Percentiles rank a stretch among this genome's conserved stretches.
These are phyloP conservation scores for Barbus barbus DNA, from an alignment of 2,113 vertebrate genomes.

Conservation along the genomic window DNA sequence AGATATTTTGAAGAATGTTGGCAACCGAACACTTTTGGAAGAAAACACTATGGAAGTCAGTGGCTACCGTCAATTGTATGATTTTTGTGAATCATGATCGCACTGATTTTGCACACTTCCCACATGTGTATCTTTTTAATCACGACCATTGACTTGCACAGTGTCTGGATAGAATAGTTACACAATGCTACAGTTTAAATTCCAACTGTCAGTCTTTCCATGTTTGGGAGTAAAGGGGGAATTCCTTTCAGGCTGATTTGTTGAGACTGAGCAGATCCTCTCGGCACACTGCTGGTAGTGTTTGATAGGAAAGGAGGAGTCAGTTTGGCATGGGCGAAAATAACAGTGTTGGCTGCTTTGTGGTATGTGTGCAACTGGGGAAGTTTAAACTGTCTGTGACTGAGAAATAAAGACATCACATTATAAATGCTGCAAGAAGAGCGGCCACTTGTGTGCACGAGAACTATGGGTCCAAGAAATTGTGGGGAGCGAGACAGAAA, in stretches of 20 bases:
- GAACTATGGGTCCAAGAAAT: background rate
- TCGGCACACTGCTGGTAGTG: conserved; percentile 19
- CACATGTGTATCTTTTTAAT: background rate
- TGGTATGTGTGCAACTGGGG: conserved; percentile 14
- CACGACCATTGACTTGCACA: background rate
- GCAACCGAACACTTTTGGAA: background rate
- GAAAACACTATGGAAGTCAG: too few relatives aligned
- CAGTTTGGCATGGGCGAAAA: conserved; percentile 15
- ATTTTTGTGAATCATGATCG: background rate
- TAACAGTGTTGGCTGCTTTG: background rate
- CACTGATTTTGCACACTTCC: background rate
- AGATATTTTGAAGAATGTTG: background rate
- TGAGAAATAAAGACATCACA: conserved; percentile 18
- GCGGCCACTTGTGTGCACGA: background rate
- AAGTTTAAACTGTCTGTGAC: background rate
- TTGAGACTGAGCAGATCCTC: conserved; percentile 27
- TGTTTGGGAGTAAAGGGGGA: conserved; percentile 24
- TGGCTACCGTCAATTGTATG: background rate
- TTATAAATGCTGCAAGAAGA: background rate
- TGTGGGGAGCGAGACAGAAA: background rate
- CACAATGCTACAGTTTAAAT: conserved; percentile 15
- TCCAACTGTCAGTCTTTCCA: conserved; percentile 28
- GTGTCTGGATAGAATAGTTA: background rate
- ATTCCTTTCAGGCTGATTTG: conserved; percentile 33
- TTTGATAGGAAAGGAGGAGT: background rate